Conservation (phyloP, 2,888 invertebrate genomes). For the Patella depressa region DNA sequence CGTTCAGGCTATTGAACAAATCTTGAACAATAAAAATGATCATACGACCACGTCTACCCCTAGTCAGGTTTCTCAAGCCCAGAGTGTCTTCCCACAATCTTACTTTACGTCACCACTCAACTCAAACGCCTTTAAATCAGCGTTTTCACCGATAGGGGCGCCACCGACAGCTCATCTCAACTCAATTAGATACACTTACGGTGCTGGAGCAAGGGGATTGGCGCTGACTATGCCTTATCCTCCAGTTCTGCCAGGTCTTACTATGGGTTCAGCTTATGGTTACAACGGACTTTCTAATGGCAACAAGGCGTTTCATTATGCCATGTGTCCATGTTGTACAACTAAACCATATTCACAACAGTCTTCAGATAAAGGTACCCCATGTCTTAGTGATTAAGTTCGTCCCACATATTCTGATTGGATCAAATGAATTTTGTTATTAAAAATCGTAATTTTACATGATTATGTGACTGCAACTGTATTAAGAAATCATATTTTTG, state of each 20-base stretch:
- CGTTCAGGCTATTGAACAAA: conserved; percentile 91
- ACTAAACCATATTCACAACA: conserved; percentile 44
- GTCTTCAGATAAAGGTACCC: not conserved
- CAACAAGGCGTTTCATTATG: conserved; percentile 51
- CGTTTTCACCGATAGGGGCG: conserved; percentile 65
- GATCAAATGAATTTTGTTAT: too few species aligned
- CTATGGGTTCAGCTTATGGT: conserved; percentile 51
- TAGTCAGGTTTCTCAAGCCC: conserved; percentile 15
- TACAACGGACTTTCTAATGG: conserved; percentile 45
- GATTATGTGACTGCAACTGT: too few species aligned
- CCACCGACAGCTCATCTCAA: conserved; percentile 56
- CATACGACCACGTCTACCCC: conserved; percentile 33
- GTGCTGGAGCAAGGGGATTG: conserved; percentile 40
- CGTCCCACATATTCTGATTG: too few species aligned
- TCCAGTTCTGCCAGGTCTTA: conserved; percentile 57
- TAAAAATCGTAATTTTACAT: too few species aligned
- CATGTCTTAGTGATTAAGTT: not conserved
- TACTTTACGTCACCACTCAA: conserved; percentile 43
- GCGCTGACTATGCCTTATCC: conserved; percentile 62
- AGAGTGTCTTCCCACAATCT: conserved; percentile 29
- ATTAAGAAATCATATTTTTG: too few species aligned
- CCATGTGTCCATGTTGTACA: conserved; percentile 58
- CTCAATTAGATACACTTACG: conserved; percentile 61
- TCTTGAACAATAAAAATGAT: conserved; percentile 73
- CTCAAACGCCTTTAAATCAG: conserved; percentile 59